A percentile compares a stretch with the other conserved stretches of the same genome.
Evolutionary conservation across 2,888 invertebrate species (phyloP).

Genomic region (Prosapia bicincta): DNA sequence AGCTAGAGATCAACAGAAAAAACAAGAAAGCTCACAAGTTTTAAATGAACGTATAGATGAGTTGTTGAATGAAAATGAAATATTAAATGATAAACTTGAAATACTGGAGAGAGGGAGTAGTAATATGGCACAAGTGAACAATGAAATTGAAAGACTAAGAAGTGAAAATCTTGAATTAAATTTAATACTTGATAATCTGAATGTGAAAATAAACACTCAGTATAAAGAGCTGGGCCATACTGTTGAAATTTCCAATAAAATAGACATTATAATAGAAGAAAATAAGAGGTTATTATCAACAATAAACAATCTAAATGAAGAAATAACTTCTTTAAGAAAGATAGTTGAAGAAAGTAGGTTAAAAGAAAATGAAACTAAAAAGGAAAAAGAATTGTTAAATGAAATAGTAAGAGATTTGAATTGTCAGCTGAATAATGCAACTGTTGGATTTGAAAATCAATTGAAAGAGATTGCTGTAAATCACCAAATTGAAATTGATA

Average conservation of each 20-base stretch:
- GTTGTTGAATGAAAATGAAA: conserved; percentile 32
- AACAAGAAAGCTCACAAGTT: conserved; percentile 31
- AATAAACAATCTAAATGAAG: neutral
- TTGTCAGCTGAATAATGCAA: neutral
- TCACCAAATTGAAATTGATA: neutral
- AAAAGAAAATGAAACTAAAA: neutral
- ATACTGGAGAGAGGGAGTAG: conserved; percentile 44
- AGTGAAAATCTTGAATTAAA: conserved; percentile 41
- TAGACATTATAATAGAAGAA: neutral
- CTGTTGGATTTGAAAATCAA: neutral
- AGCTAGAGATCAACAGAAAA: conserved; percentile 39
- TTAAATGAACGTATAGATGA: conserved; percentile 17
- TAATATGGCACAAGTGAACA: conserved; percentile 45
- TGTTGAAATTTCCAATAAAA: neutral
- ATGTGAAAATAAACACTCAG: neutral
- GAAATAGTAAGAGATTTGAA: neutral
- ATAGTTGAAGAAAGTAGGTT: neutral
- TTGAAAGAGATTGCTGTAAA: neutral
- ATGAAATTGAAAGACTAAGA: conserved; percentile 48
- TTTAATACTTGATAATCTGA: neutral
- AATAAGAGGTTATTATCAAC: neutral
- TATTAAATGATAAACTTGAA: conserved; percentile 17
- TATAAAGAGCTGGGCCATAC: neutral
- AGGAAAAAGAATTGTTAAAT: neutral
- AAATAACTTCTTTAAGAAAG: neutral